A percentile compares a stretch with the other conserved stretches of the same genome.
These are phyloP conservation scores for Isurus oxyrinchus DNA, from an alignment of 2,113 vertebrate species.

Conservation along the genomic window DNA sequence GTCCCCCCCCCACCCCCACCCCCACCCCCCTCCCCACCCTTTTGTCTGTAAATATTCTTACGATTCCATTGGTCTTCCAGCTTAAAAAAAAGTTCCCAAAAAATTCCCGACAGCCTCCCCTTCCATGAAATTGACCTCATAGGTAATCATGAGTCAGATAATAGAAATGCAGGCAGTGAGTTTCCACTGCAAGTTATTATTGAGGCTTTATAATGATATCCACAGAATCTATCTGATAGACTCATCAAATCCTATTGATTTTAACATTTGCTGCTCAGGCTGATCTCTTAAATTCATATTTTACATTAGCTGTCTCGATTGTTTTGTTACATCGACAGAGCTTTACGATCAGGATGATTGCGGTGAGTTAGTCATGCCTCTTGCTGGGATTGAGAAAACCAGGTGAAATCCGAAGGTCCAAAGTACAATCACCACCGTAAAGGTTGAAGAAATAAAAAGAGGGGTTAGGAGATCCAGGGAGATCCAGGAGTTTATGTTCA, in stretches of 20 bases:
- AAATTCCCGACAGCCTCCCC: not conserved
- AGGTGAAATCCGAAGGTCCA: not conserved
- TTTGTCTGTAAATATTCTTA: not conserved
- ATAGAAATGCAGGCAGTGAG: not conserved
- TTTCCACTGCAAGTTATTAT: not conserved
- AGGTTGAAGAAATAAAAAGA: not conserved
- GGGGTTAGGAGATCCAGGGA: not conserved
- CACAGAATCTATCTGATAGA: not conserved
- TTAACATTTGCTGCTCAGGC: not conserved
- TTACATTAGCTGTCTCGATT: not conserved
- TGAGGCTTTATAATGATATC: not conserved
- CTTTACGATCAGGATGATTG: not conserved
- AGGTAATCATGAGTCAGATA: not conserved
- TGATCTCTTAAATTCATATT: not conserved
- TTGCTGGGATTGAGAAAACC: not conserved
- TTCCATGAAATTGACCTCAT: not conserved
- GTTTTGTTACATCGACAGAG: not conserved
- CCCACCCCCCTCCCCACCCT: not conserved
- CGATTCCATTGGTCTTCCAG: not conserved
- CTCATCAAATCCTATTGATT: conserved; percentile 26
- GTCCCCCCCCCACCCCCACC: no score
- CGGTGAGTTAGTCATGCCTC: no score
- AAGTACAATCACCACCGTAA: not conserved
- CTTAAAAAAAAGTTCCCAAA: not conserved
- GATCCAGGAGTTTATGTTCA: not conserved